phyloP scores from a whole-genome alignment of 2,888 invertebrate genomes.

The Macrophya alboannulata region DNA sequence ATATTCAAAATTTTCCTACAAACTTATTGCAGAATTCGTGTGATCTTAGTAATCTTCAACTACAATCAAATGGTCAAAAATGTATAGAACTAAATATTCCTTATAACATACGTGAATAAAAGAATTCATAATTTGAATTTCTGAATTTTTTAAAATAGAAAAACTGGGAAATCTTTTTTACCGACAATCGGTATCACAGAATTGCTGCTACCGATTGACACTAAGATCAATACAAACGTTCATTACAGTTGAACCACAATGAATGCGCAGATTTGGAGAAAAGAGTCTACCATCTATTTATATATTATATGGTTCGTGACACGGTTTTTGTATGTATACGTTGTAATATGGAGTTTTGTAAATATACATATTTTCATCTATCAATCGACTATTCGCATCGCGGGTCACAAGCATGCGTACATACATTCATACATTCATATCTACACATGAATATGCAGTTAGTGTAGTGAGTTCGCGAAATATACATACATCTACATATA shows the following conservation, averaged over 20 bases:
- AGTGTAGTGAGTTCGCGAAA: not conserved
- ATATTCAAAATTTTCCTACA: no score
- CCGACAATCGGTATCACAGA: slow-evolving; percentile 1
- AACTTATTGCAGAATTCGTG: no score
- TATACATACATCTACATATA: not conserved
- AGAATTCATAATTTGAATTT: not conserved
- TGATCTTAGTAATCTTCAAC: no score
- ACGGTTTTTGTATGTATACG: not conserved
- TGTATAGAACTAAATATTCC: no score
- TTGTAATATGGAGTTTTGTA: not conserved
- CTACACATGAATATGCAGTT: not conserved
- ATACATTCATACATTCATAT: not conserved
- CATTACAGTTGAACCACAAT: not conserved
- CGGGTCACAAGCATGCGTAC: not conserved
- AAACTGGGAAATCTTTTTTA: not conserved
- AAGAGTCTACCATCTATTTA: not conserved
- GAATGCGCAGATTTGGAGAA: not conserved
- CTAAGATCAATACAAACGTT: no score
- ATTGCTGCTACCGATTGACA: not conserved
- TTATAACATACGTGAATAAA: no score
- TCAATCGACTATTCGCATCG: slow-evolving; percentile 7
- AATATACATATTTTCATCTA: slow-evolving; percentile 3
- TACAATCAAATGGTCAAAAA: no score
- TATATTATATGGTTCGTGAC: not conserved
- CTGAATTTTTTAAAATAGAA: not conserved